Evolutionary conservation across 53 echinoderm and acorn worm species (phyloP).

Genomic region (Holothuria scabra): DNA sequence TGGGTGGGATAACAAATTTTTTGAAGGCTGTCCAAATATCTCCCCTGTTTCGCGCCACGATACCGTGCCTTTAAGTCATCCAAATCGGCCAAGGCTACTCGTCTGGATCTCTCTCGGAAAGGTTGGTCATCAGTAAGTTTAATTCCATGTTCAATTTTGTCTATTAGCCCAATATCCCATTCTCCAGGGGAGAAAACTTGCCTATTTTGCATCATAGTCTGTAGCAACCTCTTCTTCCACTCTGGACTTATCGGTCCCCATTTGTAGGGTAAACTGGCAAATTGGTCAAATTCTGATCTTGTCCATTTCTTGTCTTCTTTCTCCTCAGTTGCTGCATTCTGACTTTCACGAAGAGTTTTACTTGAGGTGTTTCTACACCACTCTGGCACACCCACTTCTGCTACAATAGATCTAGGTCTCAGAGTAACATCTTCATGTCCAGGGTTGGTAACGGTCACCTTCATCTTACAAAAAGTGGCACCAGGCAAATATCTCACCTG

Average conservation of each 20-base stretch:
- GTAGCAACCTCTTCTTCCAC: conserved; percentile 46
- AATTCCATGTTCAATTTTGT: conserved; percentile 55
- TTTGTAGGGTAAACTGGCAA: conserved; percentile 52
- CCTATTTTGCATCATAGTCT: conserved; percentile 24
- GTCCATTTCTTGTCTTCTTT: too few species aligned
- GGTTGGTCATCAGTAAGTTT: conserved; percentile 65
- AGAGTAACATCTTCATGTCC: not conserved
- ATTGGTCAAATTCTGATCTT: not conserved
- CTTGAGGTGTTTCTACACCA: too few species aligned
- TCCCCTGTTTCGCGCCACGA: too few species aligned
- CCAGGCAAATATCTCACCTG: conserved; percentile 11
- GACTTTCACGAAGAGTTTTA: too few species aligned
- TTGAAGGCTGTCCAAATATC: too few species aligned
- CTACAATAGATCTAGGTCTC: not conserved
- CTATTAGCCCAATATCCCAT: conserved; percentile 60
- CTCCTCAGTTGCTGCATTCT: too few species aligned
- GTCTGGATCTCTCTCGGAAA: conserved; percentile 66
- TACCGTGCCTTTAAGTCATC: conserved; percentile 64
- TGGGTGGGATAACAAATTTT: too few species aligned
- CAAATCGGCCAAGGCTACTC: conserved; percentile 59
- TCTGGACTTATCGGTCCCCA: conserved; percentile 66
- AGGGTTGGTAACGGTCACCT: not conserved
- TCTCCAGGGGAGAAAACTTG: conserved; percentile 66
- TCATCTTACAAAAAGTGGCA: conserved; percentile 4
- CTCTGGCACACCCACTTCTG: conserved; percentile 6